Conservation (phyloP, 2,113 vertebrate species). For the Empidonax alnorum region DNA sequence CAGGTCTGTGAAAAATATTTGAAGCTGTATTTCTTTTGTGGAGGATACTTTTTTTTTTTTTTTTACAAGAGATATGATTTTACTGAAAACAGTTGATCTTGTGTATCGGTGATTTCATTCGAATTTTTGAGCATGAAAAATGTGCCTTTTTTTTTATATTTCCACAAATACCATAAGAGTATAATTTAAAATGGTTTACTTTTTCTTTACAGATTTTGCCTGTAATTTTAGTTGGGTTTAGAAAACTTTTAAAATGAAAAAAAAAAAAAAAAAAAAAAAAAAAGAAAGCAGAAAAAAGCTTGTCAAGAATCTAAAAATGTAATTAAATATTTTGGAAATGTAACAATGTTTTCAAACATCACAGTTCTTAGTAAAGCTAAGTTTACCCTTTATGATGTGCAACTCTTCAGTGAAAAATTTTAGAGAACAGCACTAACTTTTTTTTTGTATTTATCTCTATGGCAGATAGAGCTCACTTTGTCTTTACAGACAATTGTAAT, state of each 20-base stretch:
- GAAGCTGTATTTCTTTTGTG: not conserved
- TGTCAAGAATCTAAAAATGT: not conserved
- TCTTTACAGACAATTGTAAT: not conserved
- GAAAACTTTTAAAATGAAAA: not conserved
- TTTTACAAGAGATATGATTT: not conserved
- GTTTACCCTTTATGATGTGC: not conserved
- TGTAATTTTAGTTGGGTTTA: not conserved
- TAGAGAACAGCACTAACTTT: not conserved
- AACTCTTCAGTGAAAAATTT: not conserved
- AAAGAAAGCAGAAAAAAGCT: not conserved
- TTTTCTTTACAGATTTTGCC: not conserved
- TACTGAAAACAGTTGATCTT: not conserved
- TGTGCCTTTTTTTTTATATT: not conserved
- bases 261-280: not conserved
- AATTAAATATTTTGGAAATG: not conserved
- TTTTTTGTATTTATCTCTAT: not conserved
- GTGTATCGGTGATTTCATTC: not conserved
- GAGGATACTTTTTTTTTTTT: not conserved
- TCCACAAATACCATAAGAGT: not conserved
- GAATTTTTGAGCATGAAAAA: not conserved
- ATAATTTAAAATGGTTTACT: not conserved
- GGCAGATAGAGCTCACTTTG: not conserved
- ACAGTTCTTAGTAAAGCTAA: not conserved
- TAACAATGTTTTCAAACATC: not conserved
- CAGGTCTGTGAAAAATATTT: not conserved